A percentile compares a stretch with the other conserved stretches of the same genome.
These are phyloP conservation scores for Cryptoleucopteryx plumbea DNA, from an alignment of 2,113 vertebrate species.

Conservation along the genomic window DNA sequence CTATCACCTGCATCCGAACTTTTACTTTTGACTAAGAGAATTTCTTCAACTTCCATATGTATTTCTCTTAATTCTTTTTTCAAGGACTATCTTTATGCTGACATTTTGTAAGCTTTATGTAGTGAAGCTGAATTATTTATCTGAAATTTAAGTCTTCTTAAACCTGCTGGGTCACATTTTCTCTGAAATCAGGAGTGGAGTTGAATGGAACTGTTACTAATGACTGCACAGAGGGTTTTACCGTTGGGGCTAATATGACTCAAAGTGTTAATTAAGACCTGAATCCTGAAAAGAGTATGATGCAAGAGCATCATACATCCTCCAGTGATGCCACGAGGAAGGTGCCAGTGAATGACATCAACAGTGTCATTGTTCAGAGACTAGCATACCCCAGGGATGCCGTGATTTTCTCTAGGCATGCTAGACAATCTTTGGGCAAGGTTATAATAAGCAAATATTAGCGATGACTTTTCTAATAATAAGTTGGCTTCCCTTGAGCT, in stretches of 20 bases:
- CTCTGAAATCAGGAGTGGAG: background rate
- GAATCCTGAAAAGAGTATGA: constrained; percentile 3
- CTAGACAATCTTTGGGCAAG: background rate
- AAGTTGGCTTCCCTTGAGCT: background rate
- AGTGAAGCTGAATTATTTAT: background rate
- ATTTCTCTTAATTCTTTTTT: background rate
- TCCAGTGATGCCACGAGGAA: background rate
- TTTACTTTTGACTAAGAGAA: background rate
- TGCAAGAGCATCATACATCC: background rate
- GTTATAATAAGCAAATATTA: constrained; percentile 44
- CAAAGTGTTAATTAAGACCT: constrained; percentile 38
- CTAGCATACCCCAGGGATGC: background rate
- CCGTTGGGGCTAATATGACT: background rate
- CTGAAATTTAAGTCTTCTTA: background rate
- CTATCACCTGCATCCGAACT: background rate
- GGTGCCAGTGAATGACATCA: background rate
- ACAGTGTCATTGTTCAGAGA: background rate
- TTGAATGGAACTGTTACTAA: background rate
- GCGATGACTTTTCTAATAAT: constrained; percentile 1
- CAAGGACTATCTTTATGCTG: background rate
- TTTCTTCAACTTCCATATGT: background rate
- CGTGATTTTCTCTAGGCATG: background rate
- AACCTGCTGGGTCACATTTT: background rate
- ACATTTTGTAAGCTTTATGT: background rate
- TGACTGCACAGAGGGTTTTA: background rate